Evolutionary conservation across 1,140 invertebrate species (phyloP), one percentile per base, ranked within the genome.

Genomic region (Zaprionus ornatus): DNA sequence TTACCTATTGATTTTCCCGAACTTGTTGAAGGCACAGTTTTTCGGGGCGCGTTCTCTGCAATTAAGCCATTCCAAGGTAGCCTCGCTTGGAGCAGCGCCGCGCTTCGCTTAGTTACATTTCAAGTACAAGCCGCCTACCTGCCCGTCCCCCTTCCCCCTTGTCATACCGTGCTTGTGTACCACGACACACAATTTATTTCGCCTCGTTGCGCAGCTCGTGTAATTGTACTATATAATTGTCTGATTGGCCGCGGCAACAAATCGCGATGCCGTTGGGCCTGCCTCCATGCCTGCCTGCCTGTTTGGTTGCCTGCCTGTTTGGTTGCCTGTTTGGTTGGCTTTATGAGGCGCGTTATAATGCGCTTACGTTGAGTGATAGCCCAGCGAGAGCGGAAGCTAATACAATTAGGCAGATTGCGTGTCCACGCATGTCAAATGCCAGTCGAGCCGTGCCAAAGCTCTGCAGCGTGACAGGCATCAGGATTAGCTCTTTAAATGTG

Each of bases 341-440:
- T 79, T 78, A 82, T 88, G 85, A 84, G 79, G 80, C 84, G 80
- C 84, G 80, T 79, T 79, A 88, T 88, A 87, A 87, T 87, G 84
- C 80, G 84, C 80, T 87, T 87, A 87, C 78, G 68, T 70, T 56
- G 63, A 40, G 63, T 54, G 52, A 74, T 82, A 57, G 67, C 65
- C 50, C 45, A 50, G 45, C 19, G 19, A 42, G 67, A 65, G 64
- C 60, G 62, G 62, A 79, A 83, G 78, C 84, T 87, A 88, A 87
- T 84, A 84, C 82, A 88, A 87, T 87, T 87, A 87, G 65, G 48
- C 84, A 80, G 77, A 88, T 84, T 83, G 60, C 56, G 77, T 67
- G 70, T 69, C 61, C 80, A 72, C 52, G 45, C 83, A 72, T 75
- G 73, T 80, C 77, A 80, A 83, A 69, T 66, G 59, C 57, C 56